A percentile compares a stretch with the other conserved stretches of the same genome.
Conservation (phyloP, 2,113 vertebrate species). For the Dromiciops gliroides region DNA sequence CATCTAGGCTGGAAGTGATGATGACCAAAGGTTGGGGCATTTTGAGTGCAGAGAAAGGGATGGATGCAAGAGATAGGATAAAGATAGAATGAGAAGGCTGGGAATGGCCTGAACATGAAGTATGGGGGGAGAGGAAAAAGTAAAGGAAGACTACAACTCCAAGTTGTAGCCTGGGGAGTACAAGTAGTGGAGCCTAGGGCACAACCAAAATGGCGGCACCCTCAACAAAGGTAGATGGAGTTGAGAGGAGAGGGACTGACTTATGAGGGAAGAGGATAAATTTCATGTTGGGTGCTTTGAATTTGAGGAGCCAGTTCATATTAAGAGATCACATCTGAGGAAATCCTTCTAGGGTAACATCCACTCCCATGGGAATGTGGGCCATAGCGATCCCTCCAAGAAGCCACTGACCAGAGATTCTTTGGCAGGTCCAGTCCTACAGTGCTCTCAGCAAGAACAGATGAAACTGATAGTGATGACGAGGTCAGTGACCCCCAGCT, state of each 20-base stretch:
- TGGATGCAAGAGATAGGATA: neutral
- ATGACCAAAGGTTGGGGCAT: neutral
- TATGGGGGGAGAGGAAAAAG: neutral
- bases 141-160: neutral
- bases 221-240: neutral
- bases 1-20: neutral
- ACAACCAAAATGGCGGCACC: neutral
- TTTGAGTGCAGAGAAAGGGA: neutral
- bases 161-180: too few relatives aligned
- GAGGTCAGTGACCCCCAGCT: constrained; percentile 60
- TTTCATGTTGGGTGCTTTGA: neutral
- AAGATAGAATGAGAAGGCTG: neutral
- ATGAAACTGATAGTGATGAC: constrained; percentile 39
- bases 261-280: neutral
- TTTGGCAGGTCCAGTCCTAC: constrained; percentile 31
- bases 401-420: neutral
- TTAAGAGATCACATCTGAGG: neutral
- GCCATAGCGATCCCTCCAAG: neutral
- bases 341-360: neutral
- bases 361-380: neutral
- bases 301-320: neutral
- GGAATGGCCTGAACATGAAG: neutral
- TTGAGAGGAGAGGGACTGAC: neutral
- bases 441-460: rapidly evolving
- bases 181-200: neutral